A percentile compares a stretch with the other conserved stretches of the same genome.
Evolutionary conservation across 2,888 invertebrate genomes (phyloP).

Genomic region (Drosophila flavopinicola): DNA sequence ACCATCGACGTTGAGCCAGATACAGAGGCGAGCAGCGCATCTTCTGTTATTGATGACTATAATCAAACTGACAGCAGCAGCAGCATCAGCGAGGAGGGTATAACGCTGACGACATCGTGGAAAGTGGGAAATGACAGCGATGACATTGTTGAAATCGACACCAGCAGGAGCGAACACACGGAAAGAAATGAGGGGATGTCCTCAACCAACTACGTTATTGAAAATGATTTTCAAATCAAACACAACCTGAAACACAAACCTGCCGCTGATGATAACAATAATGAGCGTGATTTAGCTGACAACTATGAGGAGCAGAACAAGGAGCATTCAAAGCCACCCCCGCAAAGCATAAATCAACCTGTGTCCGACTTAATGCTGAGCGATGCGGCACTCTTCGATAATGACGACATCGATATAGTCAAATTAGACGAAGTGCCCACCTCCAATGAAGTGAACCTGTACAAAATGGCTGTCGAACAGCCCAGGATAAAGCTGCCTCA

Average conservation of each 20-base stretch:
- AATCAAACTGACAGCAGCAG: conserved; percentile 75
- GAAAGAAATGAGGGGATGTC: conserved; percentile 17
- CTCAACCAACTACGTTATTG: conserved; percentile 55
- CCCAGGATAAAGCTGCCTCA: conserved; percentile 8
- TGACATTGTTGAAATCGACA: conserved; percentile 74
- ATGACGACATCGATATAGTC: conserved; percentile 82
- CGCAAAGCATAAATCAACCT: conserved; percentile 55
- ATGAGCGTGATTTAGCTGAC: conserved; percentile 81
- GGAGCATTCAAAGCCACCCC: conserved; percentile 9
- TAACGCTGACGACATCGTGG: conserved; percentile 36
- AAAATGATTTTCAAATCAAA: conserved; percentile 82
- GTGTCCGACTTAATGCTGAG: conserved; percentile 81
- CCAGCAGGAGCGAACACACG: conserved; percentile 30
- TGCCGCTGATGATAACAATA: conserved; percentile 74
- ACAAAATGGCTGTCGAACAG: conserved; percentile 70
- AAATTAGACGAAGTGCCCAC: conserved; percentile 73
- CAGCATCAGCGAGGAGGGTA: conserved; percentile 14
- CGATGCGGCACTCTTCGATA: conserved; percentile 73
- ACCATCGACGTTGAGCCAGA: conserved; percentile 43
- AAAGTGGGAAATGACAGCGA: conserved; percentile 58
- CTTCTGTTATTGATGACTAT: conserved; percentile 75
- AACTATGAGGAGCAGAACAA: conserved; percentile 61
- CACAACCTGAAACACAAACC: conserved; percentile 43
- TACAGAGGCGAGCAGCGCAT: conserved; percentile 46
- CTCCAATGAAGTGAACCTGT: conserved; percentile 77